These are phyloP conservation scores for Acronicta leporina DNA, from an alignment of 2,888 invertebrate species.

Conservation along the genomic window DNA sequence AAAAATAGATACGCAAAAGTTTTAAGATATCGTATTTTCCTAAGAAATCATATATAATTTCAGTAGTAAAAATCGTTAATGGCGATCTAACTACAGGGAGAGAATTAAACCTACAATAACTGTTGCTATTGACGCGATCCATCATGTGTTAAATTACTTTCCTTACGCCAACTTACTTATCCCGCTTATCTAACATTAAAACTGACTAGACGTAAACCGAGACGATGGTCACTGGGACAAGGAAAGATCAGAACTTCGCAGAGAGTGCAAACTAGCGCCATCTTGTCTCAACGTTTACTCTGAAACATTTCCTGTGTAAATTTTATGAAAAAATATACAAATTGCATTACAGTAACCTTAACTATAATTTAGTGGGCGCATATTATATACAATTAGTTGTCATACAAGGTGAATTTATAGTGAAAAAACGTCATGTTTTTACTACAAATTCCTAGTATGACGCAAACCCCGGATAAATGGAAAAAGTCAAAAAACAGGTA, in stretches of 20 bases:
- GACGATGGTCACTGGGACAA: slow-evolving; percentile 45
- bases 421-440: slow-evolving; percentile 48
- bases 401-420: slow-evolving; percentile 49
- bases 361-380: slow-evolving; percentile 69
- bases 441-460: slow-evolving; percentile 42
- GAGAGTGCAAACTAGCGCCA: slow-evolving; percentile 7
- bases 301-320: slow-evolving; percentile 64
- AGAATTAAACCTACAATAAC: slow-evolving; percentile 63
- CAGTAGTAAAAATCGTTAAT: slow-evolving; percentile 48
- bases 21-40: slow-evolving; percentile 43
- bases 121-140: slow-evolving; percentile 62
- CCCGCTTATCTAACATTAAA: slow-evolving; percentile 74
- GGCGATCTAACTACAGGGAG: slow-evolving; percentile 63
- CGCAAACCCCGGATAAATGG: slow-evolving; percentile 24
- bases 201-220: slow-evolving; percentile 85
- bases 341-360: slow-evolving; percentile 78
- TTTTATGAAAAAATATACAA: slow-evolving; percentile 86
- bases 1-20: slow-evolving; percentile 22
- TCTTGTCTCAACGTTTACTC: slow-evolving; percentile 75
- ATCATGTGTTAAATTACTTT: slow-evolving; percentile 62
- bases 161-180: slow-evolving; percentile 65
- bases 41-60: slow-evolving; percentile 53
- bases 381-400: slow-evolving; percentile 74
- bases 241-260: background rate
- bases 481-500: slow-evolving; percentile 12